Base-by-base conservation (phyloP, 2,888 invertebrate genomes). In the Cephus pulcher region DNA sequence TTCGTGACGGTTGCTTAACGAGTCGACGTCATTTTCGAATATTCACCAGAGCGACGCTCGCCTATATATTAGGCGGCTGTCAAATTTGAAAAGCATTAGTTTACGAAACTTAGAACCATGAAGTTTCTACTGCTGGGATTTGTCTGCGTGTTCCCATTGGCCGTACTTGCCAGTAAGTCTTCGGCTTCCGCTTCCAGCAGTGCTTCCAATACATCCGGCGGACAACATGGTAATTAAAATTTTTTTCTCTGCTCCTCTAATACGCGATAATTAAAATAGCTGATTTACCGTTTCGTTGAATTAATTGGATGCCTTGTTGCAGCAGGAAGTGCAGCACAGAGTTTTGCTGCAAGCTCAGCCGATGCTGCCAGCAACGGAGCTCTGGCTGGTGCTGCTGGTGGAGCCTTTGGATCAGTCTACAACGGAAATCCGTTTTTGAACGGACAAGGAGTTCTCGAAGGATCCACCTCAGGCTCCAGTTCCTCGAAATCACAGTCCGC, bases 361-460 rank as follows among this genome's bases (percentile, higher is more conserved):
- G 4, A 1, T 4, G 30, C 70, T 32, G 30, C 70, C 32, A 11
- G 32, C 32, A 71, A 11, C 1, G 12, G 12, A 23, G 11, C 30
- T 12, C 3, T 71, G 32, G 30, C 32, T 12, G n/a, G 15, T n/a
- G 69, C 69, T 30, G 6, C 12, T 11, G 68, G 32, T 23, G 33
- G 37, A 30, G 33, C 68, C 11, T 0, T 32, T 9, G 30, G 34
- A 0, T 12, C 40, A 11, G 23, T 23, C 33, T 75, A 12, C 15
- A 15, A 1, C 40, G 75, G 75, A 56, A 75, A 75, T n/a, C 75
- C 75, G 6, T 75, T 75, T 40, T 30, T 75, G 23, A 30, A 15
- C 68, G 40, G 30, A 15, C 23, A 37, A 33, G 76, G 69, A 4
- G 15, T 70, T n/a, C 11, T 71, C 71, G 12, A 71, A 34, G 71